phyloP scores from a whole-genome alignment of 2,888 invertebrate genomes.

The Perizoma flavofasciatum region DNA sequence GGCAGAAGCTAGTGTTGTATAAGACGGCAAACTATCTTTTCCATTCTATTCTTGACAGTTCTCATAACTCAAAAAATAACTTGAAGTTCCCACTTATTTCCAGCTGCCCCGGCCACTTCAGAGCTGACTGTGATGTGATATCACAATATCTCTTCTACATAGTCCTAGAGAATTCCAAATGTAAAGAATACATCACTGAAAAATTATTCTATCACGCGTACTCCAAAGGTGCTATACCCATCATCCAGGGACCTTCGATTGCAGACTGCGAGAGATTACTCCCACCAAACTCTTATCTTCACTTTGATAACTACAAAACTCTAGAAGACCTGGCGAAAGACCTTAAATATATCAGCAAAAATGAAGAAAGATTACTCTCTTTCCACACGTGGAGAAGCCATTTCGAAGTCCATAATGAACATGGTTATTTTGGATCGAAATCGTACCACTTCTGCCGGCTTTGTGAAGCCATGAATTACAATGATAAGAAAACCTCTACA shows the following conservation, averaged over 20 bases:
- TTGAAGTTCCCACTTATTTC: conserved; percentile 41
- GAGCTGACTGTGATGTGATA: conserved; percentile 82
- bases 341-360: conserved; percentile 71
- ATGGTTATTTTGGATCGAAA: conserved; percentile 83
- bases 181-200: conserved; percentile 88
- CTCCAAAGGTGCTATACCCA: conserved; percentile 84
- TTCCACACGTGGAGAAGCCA: conserved; percentile 85
- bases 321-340: conserved; percentile 79
- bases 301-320: conserved; percentile 81
- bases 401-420: conserved; percentile 81
- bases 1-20: no score
- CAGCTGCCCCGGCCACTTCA: conserved; percentile 87
- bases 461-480: conserved; percentile 84
- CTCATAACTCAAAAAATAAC: no score
- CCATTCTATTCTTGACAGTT: no score
- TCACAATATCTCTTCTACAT: conserved; percentile 87
- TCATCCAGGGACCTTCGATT: conserved; percentile 85
- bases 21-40: no score
- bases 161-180: conserved; percentile 88
- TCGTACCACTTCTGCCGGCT: conserved; percentile 83
- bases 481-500: conserved; percentile 48
- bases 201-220: conserved; percentile 88
- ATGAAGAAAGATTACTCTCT: conserved; percentile 56
- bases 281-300: conserved; percentile 86
- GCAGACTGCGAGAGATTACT: conserved; percentile 78